phyloP scores from a whole-genome alignment of 2,113 vertebrate species.

The Ancistrus triradiatus region DNA sequence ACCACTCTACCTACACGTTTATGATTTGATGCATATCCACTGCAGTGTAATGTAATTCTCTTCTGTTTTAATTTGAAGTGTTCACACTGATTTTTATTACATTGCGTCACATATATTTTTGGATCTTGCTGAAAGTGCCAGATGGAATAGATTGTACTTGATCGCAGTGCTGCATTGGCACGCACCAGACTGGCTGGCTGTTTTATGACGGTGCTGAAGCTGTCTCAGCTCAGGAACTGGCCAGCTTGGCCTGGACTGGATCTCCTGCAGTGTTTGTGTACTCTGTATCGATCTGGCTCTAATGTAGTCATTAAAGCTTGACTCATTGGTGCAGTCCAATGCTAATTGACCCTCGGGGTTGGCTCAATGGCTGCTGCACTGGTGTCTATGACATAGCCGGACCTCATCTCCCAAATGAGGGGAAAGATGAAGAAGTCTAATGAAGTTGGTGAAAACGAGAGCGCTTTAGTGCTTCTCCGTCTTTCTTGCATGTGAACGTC shows the following conservation, averaged over 20 bases:
- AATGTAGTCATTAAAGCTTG: constrained; percentile 57
- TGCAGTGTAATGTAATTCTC: background rate
- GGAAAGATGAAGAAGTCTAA: background rate
- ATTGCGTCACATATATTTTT: background rate
- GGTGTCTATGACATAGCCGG: background rate
- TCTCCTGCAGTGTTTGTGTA: constrained; percentile 32
- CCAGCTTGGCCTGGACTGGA: background rate
- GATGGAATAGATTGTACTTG: background rate
- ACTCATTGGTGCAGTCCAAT: constrained; percentile 68
- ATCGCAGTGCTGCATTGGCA: constrained; percentile 1
- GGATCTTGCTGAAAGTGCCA: background rate
- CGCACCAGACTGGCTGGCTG: background rate
- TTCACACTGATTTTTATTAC: background rate
- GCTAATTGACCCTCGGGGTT: constrained; percentile 37
- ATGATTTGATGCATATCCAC: background rate
- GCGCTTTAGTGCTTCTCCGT: background rate
- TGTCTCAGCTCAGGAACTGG: background rate
- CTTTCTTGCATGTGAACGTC: background rate
- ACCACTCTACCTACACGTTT: no score
- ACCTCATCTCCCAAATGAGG: background rate
- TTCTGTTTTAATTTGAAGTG: background rate
- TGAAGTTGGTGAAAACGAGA: background rate
- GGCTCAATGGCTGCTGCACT: background rate
- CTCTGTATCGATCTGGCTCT: constrained; percentile 39
- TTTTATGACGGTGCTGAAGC: constrained; percentile 1